Percentiles rank a stretch among this genome's conserved stretches.
Evolutionary conservation across 2,113 vertebrate genomes (phyloP).

Genomic region (Anoura caudifer): DNA sequence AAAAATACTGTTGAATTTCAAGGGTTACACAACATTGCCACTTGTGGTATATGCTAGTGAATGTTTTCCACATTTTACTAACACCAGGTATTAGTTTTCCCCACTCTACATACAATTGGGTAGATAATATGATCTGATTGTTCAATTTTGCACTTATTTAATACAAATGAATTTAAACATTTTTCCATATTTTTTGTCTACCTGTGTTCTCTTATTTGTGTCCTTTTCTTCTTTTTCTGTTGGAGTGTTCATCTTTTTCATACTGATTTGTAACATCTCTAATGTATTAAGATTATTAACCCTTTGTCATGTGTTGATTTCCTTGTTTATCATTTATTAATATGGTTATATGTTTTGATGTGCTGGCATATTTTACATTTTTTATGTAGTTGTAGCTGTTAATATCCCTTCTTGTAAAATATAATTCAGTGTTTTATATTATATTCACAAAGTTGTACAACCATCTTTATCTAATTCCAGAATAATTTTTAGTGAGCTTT

Average conservation of each 20-base stretch:
- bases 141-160: conserved; percentile 29
- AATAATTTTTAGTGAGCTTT: conserved; percentile 36
- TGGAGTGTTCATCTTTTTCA: conserved; percentile 15
- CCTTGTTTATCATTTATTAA: neutral
- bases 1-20: neutral
- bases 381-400: neutral
- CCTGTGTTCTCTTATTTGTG: neutral
- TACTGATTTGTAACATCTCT: neutral
- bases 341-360: neutral
- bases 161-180: neutral
- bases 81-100: neutral
- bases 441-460: neutral
- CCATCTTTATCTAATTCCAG: neutral
- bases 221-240: neutral
- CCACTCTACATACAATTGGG: neutral
- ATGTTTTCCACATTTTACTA: neutral
- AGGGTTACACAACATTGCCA: neutral
- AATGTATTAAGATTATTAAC: neutral
- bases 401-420: neutral
- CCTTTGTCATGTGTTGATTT: neutral
- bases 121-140: neutral
- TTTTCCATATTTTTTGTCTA: neutral
- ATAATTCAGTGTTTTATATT: neutral
- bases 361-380: neutral
- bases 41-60: neutral